Percentiles rank a stretch among this genome's conserved stretches.
These are phyloP conservation scores for Diorhabda elongata DNA, from an alignment of 1,140 invertebrate genomes.

Conservation along the genomic window DNA sequence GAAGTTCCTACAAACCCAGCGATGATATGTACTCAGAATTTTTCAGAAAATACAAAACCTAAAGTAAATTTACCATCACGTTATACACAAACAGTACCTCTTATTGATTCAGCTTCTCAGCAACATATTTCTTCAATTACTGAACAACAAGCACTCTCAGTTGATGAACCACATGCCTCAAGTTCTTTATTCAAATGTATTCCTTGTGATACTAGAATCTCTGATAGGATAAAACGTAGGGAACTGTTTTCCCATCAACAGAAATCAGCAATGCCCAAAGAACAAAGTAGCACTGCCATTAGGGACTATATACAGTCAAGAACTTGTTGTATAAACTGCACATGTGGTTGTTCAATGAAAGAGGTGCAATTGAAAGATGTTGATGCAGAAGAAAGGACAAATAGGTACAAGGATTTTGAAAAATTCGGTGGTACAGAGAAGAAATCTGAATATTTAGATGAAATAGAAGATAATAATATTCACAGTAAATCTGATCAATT, in stretches of 20 bases:
- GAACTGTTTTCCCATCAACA: constrained; percentile 5
- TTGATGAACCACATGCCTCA: not conserved
- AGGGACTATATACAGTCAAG: constrained; percentile 9
- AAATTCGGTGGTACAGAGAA: too few species aligned
- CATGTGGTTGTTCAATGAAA: not conserved
- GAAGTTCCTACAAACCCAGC: too few species aligned
- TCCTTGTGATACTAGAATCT: constrained; percentile 33
- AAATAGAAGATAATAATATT: constrained; percentile 4
- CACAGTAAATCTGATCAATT: constrained; percentile 15
- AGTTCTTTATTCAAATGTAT: not conserved
- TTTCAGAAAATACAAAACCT: too few species aligned
- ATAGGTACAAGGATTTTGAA: too few species aligned
- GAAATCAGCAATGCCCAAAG: constrained; percentile 6
- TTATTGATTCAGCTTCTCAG: not conserved
- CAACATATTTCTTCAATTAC: not conserved
- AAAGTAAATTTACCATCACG: too few species aligned
- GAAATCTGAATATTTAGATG: constrained; percentile 3
- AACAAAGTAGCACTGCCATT: constrained; percentile 14
- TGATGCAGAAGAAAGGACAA: too few species aligned
- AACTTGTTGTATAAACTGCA: not conserved
- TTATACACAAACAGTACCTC: not conserved
- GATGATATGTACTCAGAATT: too few species aligned
- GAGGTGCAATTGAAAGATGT: too few species aligned
- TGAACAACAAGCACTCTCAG: not conserved
- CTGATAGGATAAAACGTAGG: constrained; percentile 35